These are phyloP conservation scores for Potamarius usumacintae DNA, from an alignment of 2,113 vertebrate genomes.

Conservation along the genomic window DNA sequence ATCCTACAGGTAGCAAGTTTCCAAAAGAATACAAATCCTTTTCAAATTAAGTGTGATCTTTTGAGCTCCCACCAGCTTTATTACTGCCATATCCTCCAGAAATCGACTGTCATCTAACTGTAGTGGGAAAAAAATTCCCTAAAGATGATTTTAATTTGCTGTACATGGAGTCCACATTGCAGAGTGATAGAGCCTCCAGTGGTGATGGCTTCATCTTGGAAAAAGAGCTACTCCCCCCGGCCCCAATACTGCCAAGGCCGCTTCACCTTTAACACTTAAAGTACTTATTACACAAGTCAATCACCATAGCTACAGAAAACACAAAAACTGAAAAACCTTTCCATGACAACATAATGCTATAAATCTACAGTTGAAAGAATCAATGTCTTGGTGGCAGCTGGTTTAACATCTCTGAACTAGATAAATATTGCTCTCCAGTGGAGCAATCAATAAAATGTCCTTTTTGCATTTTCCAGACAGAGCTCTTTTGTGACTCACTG, in stretches of 20 bases:
- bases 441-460: not conserved
- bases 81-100: not conserved
- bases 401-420: slow-evolving; percentile 1
- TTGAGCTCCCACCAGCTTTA: not conserved
- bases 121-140: not conserved
- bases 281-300: slow-evolving; percentile 58
- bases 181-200: not conserved
- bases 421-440: not conserved
- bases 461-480: not conserved
- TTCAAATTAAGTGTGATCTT: not conserved
- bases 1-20: not conserved
- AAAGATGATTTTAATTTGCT: not conserved
- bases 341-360: not conserved
- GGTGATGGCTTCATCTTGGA: slow-evolving; percentile 6
- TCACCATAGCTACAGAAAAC: not conserved
- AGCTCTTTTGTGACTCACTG: slow-evolving; percentile 10
- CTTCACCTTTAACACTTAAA: slow-evolving; percentile 61
- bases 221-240: not conserved
- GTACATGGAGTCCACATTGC: not conserved
- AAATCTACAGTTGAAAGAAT: not conserved
- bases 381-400: not conserved
- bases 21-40: not conserved
- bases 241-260: slow-evolving; percentile 47
- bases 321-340: not conserved
- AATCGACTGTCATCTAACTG: not conserved